Evolutionary conservation across 2,797 vertebrate species (phyloP).

Genomic region (Lepilemur ruficaudatus): DNA sequence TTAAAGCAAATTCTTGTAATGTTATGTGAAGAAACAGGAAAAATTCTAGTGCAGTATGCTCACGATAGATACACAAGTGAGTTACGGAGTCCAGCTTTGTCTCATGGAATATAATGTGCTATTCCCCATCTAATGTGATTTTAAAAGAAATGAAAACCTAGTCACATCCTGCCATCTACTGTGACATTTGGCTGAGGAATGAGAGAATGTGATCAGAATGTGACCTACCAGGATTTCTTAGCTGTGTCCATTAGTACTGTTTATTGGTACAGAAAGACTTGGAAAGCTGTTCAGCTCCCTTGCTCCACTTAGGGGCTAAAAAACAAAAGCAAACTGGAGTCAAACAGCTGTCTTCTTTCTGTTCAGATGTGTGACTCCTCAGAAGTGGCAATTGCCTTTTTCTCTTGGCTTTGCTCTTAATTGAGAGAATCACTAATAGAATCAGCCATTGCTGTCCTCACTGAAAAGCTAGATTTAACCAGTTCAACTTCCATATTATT

Average conservation of each 20-base stretch:
- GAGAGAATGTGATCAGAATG: background rate
- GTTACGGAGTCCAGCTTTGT: background rate
- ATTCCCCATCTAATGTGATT: background rate
- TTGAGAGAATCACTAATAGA: background rate
- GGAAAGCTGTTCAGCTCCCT: background rate
- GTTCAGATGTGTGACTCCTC: background rate
- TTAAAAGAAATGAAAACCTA: background rate
- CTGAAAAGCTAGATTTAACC: background rate
- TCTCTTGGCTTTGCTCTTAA: background rate
- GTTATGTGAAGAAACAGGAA: conserved; percentile 8
- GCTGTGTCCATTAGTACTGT: background rate
- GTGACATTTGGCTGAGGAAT: background rate
- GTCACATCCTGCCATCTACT: background rate
- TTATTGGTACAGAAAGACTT: background rate
- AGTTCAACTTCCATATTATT: background rate
- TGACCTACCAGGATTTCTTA: background rate
- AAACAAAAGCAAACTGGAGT: background rate
- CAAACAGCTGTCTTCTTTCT: background rate
- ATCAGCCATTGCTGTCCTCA: background rate
- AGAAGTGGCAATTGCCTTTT: background rate
- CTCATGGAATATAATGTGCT: background rate
- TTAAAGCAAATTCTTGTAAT: conserved; percentile 53
- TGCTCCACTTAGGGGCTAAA: background rate
- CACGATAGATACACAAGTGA: background rate
- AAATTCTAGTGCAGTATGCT: background rate